These are phyloP conservation scores for Ischnura elegans DNA, from an alignment of 2,888 invertebrate genomes.

Conservation along the genomic window DNA sequence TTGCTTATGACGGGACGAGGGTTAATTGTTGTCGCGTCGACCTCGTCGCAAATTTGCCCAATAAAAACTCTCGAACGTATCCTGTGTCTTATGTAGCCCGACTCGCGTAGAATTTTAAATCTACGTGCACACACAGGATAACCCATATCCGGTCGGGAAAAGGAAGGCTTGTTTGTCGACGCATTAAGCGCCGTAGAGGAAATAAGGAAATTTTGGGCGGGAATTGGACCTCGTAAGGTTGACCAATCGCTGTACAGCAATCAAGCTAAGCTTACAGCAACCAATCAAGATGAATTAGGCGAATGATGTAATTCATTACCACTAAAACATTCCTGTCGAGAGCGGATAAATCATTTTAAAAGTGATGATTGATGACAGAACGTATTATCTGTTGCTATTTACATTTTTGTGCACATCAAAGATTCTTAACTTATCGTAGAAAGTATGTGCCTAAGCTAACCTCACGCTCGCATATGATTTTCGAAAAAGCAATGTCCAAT, in stretches of 20 bases:
- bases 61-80: not conserved
- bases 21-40: constrained; percentile 7
- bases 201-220: not conserved
- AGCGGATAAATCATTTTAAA: no score
- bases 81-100: not conserved
- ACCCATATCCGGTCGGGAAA: not conserved
- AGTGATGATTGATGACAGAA: no score
- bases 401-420: no score
- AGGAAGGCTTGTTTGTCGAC: not conserved
- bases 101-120: not conserved
- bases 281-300: not conserved
- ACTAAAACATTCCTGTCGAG: no score
- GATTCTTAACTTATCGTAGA: no score
- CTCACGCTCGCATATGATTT: no score
- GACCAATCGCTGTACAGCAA: not conserved
- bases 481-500: no score
- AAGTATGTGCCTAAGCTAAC: no score
- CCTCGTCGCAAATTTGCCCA: not conserved
- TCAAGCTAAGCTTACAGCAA: not conserved
- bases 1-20: not conserved
- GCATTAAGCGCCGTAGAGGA: not conserved
- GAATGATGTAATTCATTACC: not conserved
- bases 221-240: not conserved
- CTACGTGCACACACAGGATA: not conserved
- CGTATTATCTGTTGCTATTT: no score